phyloP scores from a whole-genome alignment of 1,140 invertebrate species.

The Elymnias hypermnestra region DNA sequence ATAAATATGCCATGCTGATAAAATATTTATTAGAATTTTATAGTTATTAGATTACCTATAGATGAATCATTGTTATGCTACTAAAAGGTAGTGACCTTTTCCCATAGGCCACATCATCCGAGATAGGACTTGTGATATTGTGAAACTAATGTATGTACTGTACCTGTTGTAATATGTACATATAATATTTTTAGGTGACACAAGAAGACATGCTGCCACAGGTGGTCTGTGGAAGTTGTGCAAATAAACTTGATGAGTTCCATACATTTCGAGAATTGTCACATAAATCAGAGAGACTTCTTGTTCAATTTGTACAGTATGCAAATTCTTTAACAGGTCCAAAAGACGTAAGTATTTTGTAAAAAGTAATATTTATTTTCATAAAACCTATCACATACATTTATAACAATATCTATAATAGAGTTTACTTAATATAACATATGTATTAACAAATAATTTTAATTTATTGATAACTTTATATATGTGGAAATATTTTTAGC shows the following conservation, averaged over 20 bases:
- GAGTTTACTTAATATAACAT: no score
- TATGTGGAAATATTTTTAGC: no score
- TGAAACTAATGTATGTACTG: constrained; percentile 30
- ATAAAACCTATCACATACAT: constrained; percentile 17
- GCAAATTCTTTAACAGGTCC: constrained; percentile 74
- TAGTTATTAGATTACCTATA: constrained; percentile 49
- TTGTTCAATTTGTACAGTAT: constrained; percentile 77
- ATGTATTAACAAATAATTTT: no score
- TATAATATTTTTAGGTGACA: constrained; percentile 73
- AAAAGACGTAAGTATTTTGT: constrained; percentile 67
- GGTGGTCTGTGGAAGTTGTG: constrained; percentile 77
- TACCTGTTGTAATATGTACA: constrained; percentile 7
- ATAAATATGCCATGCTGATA: constrained; percentile 21
- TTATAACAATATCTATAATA: constrained; percentile 17
- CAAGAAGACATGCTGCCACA: constrained; percentile 77
- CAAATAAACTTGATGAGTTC: constrained; percentile 76
- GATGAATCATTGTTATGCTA: constrained; percentile 60
- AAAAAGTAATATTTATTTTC: constrained; percentile 26
- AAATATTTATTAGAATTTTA: constrained; percentile 26
- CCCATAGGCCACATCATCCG: constrained; percentile 59
- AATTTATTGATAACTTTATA: no score
- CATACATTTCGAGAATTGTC: constrained; percentile 77
- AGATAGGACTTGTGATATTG: constrained; percentile 31
- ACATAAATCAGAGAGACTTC: constrained; percentile 76
- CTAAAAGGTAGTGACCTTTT: no score